phyloP scores from a whole-genome alignment of 1,140 invertebrate genomes.

The Drosophila lacertosa region DNA sequence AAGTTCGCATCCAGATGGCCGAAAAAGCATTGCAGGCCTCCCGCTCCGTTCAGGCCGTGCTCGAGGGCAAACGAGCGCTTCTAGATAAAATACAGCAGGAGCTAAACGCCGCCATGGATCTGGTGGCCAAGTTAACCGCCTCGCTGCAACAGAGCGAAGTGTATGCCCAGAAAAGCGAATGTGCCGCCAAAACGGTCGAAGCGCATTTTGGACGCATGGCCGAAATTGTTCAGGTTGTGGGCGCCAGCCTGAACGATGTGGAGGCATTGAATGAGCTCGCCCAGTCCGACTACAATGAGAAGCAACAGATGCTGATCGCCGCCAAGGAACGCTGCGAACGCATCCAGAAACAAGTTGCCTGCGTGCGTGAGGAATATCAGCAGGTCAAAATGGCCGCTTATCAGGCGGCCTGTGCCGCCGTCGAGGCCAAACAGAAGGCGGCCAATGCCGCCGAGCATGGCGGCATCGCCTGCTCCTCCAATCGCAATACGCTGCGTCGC shows the following conservation, averaged over 20 bases:
- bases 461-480: too few relatives aligned
- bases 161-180: conserved; percentile 85
- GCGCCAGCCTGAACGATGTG: conserved; percentile 85
- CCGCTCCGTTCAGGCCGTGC: conserved; percentile 87
- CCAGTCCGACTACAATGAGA: conserved; percentile 85
- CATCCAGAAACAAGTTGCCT: conserved; percentile 86
- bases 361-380: conserved; percentile 85
- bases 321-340: conserved; percentile 86
- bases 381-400: conserved; percentile 87
- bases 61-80: conserved; percentile 86
- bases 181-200: conserved; percentile 85
- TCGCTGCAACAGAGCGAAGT: conserved; percentile 86
- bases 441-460: too few relatives aligned
- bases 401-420: conserved; percentile 86
- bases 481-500: background rate
- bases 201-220: conserved; percentile 82
- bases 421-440: conserved; percentile 85
- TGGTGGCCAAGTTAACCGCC: conserved; percentile 86
- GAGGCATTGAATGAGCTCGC: conserved; percentile 85
- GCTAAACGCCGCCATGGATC: conserved; percentile 86
- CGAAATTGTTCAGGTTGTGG: conserved; percentile 84
- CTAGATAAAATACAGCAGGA: conserved; percentile 86
- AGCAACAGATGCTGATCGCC: conserved; percentile 86
- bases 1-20: conserved; percentile 88
- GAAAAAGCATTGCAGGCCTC: conserved; percentile 88